Evolutionary conservation across 2,888 invertebrate species (phyloP).

Genomic region (Sphecodes monilicornis): DNA sequence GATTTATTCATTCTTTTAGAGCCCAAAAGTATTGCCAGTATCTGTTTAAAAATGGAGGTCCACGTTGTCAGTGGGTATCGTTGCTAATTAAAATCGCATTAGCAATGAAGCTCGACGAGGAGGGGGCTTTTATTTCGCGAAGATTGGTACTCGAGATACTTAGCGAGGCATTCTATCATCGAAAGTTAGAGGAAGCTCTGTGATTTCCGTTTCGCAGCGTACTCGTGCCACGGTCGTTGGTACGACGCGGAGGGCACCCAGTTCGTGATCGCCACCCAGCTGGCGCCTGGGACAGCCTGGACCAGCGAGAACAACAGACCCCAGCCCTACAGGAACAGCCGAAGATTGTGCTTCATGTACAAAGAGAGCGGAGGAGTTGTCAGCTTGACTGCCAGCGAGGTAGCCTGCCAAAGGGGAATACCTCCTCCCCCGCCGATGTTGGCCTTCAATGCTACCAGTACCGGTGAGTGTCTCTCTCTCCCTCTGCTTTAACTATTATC

Average conservation of each 20-base stretch:
- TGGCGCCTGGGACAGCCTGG: constrained; percentile 85
- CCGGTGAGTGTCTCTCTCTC: constrained; percentile 85
- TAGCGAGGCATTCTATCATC: background rate
- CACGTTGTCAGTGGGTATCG: background rate
- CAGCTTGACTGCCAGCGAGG: constrained; percentile 83
- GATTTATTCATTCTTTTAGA: too few species aligned
- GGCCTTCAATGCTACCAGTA: constrained; percentile 90
- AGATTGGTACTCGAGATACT: constrained; percentile 20
- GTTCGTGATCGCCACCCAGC: constrained; percentile 93
- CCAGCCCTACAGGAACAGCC: constrained; percentile 83
- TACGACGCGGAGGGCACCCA: constrained; percentile 91
- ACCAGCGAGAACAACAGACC: constrained; percentile 81
- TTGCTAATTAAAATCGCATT: constrained; percentile 39
- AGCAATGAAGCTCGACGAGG: constrained; percentile 14
- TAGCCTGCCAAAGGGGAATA: constrained; percentile 82
- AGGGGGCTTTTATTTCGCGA: constrained; percentile 32
- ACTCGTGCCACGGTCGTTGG: constrained; percentile 96
- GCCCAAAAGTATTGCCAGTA: background rate
- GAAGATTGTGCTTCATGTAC: constrained; percentile 92
- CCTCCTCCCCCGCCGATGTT: constrained; percentile 84
- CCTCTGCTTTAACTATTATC: background rate
- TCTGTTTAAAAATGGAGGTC: background rate
- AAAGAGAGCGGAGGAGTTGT: constrained; percentile 86
- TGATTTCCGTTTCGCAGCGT: constrained; percentile 86
- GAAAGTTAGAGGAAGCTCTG: constrained; percentile 7